Conservation (phyloP, 64 coral and sea anemone species). For the Pachyseris speciosa region DNA sequence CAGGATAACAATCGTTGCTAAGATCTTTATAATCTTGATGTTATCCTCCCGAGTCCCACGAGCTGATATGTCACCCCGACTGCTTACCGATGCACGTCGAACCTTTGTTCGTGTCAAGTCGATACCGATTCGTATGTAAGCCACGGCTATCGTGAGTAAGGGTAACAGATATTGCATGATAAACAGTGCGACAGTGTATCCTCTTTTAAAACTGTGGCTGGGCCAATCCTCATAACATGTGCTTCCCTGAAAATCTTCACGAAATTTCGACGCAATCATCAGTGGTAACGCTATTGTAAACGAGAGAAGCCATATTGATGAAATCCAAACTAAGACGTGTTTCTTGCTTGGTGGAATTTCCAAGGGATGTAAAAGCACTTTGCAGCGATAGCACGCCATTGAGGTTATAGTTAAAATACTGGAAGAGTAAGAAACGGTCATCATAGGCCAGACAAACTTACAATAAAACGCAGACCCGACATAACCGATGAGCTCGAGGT, state of each 20-base stretch:
- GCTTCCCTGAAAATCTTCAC: neutral
- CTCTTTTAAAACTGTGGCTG: neutral
- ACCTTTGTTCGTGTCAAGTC: conserved; percentile 58
- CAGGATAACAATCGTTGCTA: conserved; percentile 51
- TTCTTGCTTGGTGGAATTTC: conserved; percentile 56
- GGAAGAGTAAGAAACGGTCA: conserved; percentile 74
- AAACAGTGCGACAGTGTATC: conserved; percentile 34
- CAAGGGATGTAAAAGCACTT: conserved; percentile 77
- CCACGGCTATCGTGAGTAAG: conserved; percentile 61
- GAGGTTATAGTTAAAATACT: conserved; percentile 87
- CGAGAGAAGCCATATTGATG: conserved; percentile 72
- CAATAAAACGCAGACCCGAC: conserved; percentile 74
- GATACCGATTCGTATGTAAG: conserved; percentile 69
- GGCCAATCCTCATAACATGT: conserved; percentile 61
- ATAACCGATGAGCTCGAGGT: conserved; percentile 48
- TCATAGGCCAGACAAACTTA: conserved; percentile 86
- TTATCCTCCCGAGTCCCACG: conserved; percentile 43
- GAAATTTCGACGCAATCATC: conserved; percentile 58
- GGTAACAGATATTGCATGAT: conserved; percentile 61
- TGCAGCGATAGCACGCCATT: conserved; percentile 84
- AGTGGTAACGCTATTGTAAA: conserved; percentile 70
- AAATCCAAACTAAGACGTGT: conserved; percentile 60
- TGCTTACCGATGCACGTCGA: conserved; percentile 21
- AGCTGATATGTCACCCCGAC: conserved; percentile 7
- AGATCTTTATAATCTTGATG: conserved; percentile 57